These are phyloP conservation scores for Epinephelus lanceolatus DNA, from an alignment of 2,113 vertebrate genomes.

Conservation along the genomic window DNA sequence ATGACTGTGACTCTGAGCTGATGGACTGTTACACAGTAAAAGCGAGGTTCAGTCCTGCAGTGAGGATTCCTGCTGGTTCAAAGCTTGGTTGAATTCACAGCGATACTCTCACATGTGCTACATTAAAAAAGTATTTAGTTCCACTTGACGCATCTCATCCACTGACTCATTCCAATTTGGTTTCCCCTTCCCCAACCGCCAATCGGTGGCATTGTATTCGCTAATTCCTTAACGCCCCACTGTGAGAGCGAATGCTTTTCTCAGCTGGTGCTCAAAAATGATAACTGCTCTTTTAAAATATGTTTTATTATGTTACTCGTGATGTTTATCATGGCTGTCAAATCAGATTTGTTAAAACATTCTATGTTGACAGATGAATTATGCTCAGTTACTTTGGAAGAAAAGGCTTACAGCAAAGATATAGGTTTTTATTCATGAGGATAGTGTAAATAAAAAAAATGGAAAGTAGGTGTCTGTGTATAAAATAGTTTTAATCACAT, in stretches of 20 bases:
- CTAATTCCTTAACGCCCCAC: slow-evolving; percentile 35
- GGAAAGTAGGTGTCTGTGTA: background rate
- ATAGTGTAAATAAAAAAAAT: background rate
- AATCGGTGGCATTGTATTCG: slow-evolving; percentile 10
- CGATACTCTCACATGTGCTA: slow-evolving; percentile 9
- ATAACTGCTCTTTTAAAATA: slow-evolving; percentile 9
- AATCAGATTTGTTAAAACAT: slow-evolving; percentile 27
- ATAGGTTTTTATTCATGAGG: slow-evolving; percentile 8
- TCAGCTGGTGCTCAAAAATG: slow-evolving; percentile 28
- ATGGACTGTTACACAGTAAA: slow-evolving; percentile 22
- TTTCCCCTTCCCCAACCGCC: background rate
- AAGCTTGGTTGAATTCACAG: slow-evolving; percentile 49
- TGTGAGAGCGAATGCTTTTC: slow-evolving; percentile 43
- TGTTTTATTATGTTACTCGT: slow-evolving; percentile 6
- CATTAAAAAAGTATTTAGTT: slow-evolving; percentile 59
- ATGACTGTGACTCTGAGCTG: slow-evolving; percentile 55
- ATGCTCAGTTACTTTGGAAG: background rate
- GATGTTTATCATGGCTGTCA: slow-evolving; percentile 26
- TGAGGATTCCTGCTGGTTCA: slow-evolving; percentile 44
- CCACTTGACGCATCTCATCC: slow-evolving; percentile 53
- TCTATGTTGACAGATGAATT: slow-evolving; percentile 23
- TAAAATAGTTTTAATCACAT: slow-evolving; percentile 10
- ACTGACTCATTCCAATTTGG: slow-evolving; percentile 42
- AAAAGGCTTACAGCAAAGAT: slow-evolving; percentile 8
- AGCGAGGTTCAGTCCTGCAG: slow-evolving; percentile 16